Evolutionary conservation across 2,797 vertebrate species (phyloP), one percentile per base, ranked within the genome.

Genomic region (Rhinophrynus dorsalis): DNA sequence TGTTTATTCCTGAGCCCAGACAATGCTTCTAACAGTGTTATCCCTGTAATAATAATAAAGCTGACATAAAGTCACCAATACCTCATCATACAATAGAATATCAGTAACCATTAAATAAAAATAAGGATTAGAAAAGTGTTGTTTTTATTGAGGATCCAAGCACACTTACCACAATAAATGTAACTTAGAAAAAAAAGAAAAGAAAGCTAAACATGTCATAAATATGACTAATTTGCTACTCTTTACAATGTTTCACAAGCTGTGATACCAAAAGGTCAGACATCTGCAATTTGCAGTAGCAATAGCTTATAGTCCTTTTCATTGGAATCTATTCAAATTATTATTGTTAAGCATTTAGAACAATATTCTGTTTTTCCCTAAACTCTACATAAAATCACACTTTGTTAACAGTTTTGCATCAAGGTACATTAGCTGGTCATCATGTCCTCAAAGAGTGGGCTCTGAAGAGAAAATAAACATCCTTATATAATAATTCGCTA

Each of bases 1-100:
- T 52, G 70, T 73, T 73, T 58, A 60, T 60, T 52, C 47, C 29
- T 23, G 27, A 33, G 54, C 58, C 62, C 62, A 73, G 62, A 67
- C 70, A 67, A 60, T 59, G 45, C 62, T 51, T 67, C 68, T 65
- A 72, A 59, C 47, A 73, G 62, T n/a, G 62, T 47, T 73, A 73
- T 73, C 62, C 55, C 55, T 67, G 29, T 57, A 65, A 73, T 59
- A 73, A 73, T 50, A 73, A 60, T 66, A 73, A 60, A 52, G 32
- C 55, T 67, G 62, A 73, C 70, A 67, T 45, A 67, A 67, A 52
- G 62, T 73, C 70, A 59, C 70, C 47, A 20, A 45, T 66, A 67
- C 70, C 62, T 73, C 70, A 73, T 73, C 62, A 52, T 66, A 37
- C 55, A 33, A 73, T 44, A 51, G 45, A 60, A 67, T 73, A 73